phyloP scores from a whole-genome alignment of 2,797 vertebrate species.

The Pygocentrus nattereri region DNA sequence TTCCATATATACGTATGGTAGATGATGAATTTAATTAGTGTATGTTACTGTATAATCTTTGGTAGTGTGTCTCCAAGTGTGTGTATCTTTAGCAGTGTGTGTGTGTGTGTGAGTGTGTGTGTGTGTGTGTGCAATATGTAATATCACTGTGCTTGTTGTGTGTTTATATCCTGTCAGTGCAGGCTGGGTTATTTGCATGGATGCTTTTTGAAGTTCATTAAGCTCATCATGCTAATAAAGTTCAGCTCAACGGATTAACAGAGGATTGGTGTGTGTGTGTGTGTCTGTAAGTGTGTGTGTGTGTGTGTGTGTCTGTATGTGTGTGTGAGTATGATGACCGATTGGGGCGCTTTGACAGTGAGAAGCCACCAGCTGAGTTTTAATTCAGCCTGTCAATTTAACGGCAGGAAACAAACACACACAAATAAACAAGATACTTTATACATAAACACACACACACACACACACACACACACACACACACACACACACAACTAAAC shows the following conservation, averaged over 20 bases:
- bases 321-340: slow-evolving; percentile 64
- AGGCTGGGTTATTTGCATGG: slow-evolving; percentile 30
- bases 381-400: slow-evolving; percentile 81
- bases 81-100: no score
- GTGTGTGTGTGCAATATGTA: no score
- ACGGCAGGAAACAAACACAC: slow-evolving; percentile 64
- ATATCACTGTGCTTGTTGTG: not conserved
- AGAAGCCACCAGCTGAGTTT: slow-evolving; percentile 80
- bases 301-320: slow-evolving; percentile 64
- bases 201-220: slow-evolving; percentile 44
- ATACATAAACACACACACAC: slow-evolving; percentile 23
- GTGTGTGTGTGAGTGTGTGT: slow-evolving; percentile 6
- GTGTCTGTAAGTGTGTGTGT: slow-evolving; percentile 68
- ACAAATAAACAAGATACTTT: not conserved
- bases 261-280: slow-evolving; percentile 58
- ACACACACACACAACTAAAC: not conserved
- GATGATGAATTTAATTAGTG: no score
- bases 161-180: no score
- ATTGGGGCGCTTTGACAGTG: slow-evolving; percentile 76
- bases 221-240: slow-evolving; percentile 47
- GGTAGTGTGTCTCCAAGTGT: not conserved
- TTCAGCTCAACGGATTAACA: slow-evolving; percentile 57
- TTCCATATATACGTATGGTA: no score
- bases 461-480: slow-evolving; percentile 46
- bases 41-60: not conserved